Percentiles rank a stretch among this genome's conserved stretches.
Evolutionary conservation across 2,113 vertebrate species (phyloP).

Genomic region (Rhinoptilus africanus): DNA sequence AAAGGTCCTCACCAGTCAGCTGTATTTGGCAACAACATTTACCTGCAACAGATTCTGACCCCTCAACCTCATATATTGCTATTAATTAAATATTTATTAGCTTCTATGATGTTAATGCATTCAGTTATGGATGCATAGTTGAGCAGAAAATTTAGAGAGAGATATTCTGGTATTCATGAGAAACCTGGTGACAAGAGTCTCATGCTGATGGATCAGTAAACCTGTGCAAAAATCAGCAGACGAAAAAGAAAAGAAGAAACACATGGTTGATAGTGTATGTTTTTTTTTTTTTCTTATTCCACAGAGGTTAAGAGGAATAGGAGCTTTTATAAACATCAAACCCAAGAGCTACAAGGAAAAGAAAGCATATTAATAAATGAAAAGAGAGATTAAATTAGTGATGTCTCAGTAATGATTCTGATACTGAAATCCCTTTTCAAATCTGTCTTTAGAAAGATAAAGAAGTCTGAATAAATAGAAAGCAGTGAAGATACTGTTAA

Average conservation of each 20-base stretch:
- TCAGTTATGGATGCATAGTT: neutral
- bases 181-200: neutral
- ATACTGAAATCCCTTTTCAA: neutral
- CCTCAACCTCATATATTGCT: neutral
- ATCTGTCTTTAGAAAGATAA: neutral
- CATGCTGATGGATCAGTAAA: neutral
- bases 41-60: neutral
- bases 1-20: neutral
- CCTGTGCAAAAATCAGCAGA: neutral
- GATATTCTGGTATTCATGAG: conserved; percentile 18
- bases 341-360: neutral
- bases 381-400: neutral
- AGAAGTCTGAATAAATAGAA: neutral
- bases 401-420: neutral
- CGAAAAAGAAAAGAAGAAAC: neutral
- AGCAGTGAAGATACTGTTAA: neutral
- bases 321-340: neutral
- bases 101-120: neutral
- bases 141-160: conserved; percentile 13
- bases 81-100: conserved; percentile 36
- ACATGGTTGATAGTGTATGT: neutral
- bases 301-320: neutral
- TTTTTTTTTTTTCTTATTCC: neutral
- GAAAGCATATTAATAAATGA: neutral
- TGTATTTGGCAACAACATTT: neutral